Percentiles rank a stretch among this genome's conserved stretches.
These are phyloP conservation scores for Dryocosmus kuriphilus DNA, from an alignment of 2,888 invertebrate species.

Conservation along the genomic window DNA sequence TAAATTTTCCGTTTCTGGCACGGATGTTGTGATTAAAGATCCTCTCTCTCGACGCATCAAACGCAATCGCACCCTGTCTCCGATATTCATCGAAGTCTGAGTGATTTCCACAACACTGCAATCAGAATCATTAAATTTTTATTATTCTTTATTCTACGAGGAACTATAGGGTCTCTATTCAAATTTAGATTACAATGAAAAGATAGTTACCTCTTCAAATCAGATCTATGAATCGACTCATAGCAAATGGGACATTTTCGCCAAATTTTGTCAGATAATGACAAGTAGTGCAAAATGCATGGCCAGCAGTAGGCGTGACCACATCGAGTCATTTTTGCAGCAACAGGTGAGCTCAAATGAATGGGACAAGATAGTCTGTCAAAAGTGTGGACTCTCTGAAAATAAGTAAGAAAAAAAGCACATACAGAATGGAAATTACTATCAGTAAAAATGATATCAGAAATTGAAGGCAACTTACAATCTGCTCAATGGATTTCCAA, in stretches of 20 bases:
- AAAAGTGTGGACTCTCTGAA: conserved; percentile 82
- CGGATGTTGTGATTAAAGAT: conserved; percentile 80
- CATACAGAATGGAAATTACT: conserved; percentile 22
- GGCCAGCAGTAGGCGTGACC: conserved; percentile 98
- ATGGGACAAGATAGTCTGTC: conserved; percentile 92
- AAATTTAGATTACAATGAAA: conserved; percentile 1
- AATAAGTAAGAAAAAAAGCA: conserved; percentile 51
- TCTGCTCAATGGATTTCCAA: conserved; percentile 95
- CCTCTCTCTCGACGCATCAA: conserved; percentile 91
- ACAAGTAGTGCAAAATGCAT: conserved; percentile 94
- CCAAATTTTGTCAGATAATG: conserved; percentile 90
- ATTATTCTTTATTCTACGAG: too few relatives aligned
- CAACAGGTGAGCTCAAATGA: conserved; percentile 91
- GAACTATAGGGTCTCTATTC: too few relatives aligned
- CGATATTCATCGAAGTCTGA: conserved; percentile 80
- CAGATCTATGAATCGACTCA: conserved; percentile 87
- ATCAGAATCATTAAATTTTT: conserved; percentile 11
- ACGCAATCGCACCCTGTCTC: conserved; percentile 87
- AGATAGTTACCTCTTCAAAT: conserved; percentile 86
- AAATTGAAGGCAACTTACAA: conserved; percentile 87
- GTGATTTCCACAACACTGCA: conserved; percentile 82
- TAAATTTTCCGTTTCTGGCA: conserved; percentile 71
- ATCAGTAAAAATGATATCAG: conserved; percentile 32
- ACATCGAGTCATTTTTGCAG: conserved; percentile 95
- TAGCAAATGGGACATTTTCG: conserved; percentile 96